Conservation (phyloP, 2,113 vertebrate genomes). For the Callorhinus ursinus region DNA sequence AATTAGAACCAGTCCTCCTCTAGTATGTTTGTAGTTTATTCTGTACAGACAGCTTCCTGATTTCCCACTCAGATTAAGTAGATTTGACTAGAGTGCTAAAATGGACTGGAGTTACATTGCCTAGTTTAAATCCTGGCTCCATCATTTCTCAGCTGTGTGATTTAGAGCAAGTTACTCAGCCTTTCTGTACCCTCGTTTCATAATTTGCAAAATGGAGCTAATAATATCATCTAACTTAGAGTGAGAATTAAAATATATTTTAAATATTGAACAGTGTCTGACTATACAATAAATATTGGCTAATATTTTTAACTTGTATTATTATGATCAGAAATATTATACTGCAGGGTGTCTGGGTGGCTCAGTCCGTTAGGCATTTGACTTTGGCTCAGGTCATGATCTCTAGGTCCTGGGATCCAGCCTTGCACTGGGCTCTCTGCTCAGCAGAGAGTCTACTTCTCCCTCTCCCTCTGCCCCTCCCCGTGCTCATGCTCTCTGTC, state of each 20-base stretch:
- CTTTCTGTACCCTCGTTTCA: background rate
- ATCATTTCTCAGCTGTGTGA: background rate
- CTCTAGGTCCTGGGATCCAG: background rate
- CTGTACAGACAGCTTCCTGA: background rate
- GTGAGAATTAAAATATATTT: background rate
- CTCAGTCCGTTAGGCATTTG: background rate
- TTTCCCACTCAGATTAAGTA: background rate
- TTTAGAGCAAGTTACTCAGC: background rate
- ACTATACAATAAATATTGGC: background rate
- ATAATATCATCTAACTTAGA: background rate
- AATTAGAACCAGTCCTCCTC: background rate
- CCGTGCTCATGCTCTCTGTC: background rate
- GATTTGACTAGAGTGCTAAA: background rate
- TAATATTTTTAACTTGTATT: background rate
- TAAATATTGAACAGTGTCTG: background rate
- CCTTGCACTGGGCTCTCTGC: background rate
- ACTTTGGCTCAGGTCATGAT: background rate
- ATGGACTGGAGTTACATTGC: background rate
- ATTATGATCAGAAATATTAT: background rate
- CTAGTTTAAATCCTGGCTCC: background rate
- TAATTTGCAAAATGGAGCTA: background rate
- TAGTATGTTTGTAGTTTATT: background rate
- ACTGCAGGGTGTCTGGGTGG: background rate
- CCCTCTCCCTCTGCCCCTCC: background rate
- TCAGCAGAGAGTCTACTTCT: background rate